Base-by-base conservation (phyloP, 1,140 invertebrate genomes). In the Zaprionus capensis region DNA sequence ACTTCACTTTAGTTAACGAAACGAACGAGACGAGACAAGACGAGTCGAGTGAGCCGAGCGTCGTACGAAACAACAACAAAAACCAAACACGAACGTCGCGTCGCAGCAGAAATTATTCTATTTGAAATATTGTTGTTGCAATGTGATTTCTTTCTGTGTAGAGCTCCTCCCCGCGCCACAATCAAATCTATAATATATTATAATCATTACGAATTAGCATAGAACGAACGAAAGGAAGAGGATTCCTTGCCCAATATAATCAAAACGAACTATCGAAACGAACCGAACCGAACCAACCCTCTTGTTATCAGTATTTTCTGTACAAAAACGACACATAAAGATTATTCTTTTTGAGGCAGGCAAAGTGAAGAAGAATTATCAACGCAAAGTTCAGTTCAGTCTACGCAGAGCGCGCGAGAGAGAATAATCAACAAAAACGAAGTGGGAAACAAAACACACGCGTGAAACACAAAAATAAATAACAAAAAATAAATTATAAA, bases 1-100 rank as follows among this genome's bases (percentile, higher is more conserved):
- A 87, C 78, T 87, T 84, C 79, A 87, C 68, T 87, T 87, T 87
- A 87, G 84, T 87, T 76, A 90, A 87, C 84, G 84, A 88, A 87
- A 84, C 84, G 84, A 87, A 87, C 84, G 85, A 87, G 85, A 68
- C 53, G 73, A 46, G 41, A 17, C 38, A n/a, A 41, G 38, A n/a
- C 38, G 38, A 41, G 38, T 41, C 41, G 41, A 46, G 41, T 46
- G 41, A 46, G 41, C 41, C 56, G 78, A 84, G 81, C 78, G 80
- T 41, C 84, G 84, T 34, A 34, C 84, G 84, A 34, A 41, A 56
- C 53, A 65, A 78, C 75, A 68, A 75, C 69, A 70, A 78, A 65
- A 66, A 58, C 63, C 26, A 58, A 71, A 57, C 15, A 44, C 53
- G 15, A 38, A 31, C 15, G 12, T n/a, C 44, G 36, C 28, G 67